Conservation (phyloP, 2,113 vertebrate genomes). For the Heterochromis multidens region DNA sequence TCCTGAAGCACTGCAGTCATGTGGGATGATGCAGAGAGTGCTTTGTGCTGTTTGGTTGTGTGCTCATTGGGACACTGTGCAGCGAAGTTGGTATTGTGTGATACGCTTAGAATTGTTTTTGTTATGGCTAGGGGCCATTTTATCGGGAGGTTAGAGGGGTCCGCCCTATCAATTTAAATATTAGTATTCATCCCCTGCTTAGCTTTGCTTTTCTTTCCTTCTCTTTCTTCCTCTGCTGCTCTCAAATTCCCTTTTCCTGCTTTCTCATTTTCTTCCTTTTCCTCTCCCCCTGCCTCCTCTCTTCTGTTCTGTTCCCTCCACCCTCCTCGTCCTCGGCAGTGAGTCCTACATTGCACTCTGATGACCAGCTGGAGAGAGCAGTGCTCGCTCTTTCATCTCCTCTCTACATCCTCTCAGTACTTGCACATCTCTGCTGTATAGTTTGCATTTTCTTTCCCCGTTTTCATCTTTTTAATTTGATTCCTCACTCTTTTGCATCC, state of each 20-base stretch:
- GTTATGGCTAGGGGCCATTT: slow-evolving; percentile 54
- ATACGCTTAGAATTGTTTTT: slow-evolving; percentile 40
- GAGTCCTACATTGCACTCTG: slow-evolving; percentile 18
- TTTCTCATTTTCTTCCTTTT: neutral
- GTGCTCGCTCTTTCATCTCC: slow-evolving; percentile 33
- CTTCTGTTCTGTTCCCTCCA: neutral
- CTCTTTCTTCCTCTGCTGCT: neutral
- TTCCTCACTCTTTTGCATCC: slow-evolving; percentile 10
- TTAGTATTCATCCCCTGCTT: slow-evolving; percentile 13
- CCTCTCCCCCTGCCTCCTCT: neutral
- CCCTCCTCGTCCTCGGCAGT: neutral
- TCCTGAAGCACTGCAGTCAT: slow-evolving; percentile 61
- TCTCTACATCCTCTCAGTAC: neutral
- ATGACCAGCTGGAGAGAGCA: slow-evolving; percentile 37
- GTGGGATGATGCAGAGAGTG: slow-evolving; percentile 50
- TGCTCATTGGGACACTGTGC: slow-evolving; percentile 35
- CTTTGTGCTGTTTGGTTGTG: slow-evolving; percentile 50
- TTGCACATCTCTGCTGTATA: slow-evolving; percentile 10
- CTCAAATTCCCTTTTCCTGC: neutral
- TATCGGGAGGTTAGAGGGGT: slow-evolving; percentile 37
- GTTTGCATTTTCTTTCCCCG: neutral
- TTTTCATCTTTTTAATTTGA: slow-evolving; percentile 42
- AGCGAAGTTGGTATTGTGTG: slow-evolving; percentile 28
- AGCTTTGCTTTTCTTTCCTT: neutral
- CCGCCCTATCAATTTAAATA: slow-evolving; percentile 46